Evolutionary conservation across 2,113 vertebrate genomes (phyloP).

Genomic region (Gavia stellata): DNA sequence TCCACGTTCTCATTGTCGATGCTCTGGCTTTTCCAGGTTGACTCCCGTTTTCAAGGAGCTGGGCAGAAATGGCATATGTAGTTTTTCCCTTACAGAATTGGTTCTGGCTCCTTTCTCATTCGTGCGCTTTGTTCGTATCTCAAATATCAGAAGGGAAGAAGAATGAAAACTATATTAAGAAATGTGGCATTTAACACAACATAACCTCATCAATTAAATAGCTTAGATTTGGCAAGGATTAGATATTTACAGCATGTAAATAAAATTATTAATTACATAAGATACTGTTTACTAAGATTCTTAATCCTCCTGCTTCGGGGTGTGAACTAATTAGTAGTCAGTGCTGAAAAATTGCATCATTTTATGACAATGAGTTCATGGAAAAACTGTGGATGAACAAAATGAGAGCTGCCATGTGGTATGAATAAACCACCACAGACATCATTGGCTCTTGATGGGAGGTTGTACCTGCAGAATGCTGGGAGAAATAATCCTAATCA

Average conservation of each 20-base stretch:
- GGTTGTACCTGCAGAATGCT: neutral
- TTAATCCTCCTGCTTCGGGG: neutral
- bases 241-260: neutral
- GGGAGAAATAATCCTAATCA: neutral
- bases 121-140: neutral
- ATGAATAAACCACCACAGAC: neutral
- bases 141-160: neutral
- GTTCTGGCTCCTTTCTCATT: neutral
- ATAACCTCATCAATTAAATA: neutral
- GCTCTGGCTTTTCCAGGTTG: neutral
- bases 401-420: neutral
- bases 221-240: neutral
- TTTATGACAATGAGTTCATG: neutral
- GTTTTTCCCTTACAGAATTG: neutral
- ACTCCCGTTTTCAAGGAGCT: neutral
- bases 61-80: neutral
- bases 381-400: neutral
- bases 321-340: neutral
- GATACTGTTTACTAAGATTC: neutral
- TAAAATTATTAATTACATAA: neutral
- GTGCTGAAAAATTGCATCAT: neutral
- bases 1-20: accelerated
- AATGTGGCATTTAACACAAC: neutral
- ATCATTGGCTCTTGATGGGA: neutral
- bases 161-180: neutral